Base-by-base conservation (phyloP, 2,888 invertebrate genomes). In the Ganaspis brasiliensis region DNA sequence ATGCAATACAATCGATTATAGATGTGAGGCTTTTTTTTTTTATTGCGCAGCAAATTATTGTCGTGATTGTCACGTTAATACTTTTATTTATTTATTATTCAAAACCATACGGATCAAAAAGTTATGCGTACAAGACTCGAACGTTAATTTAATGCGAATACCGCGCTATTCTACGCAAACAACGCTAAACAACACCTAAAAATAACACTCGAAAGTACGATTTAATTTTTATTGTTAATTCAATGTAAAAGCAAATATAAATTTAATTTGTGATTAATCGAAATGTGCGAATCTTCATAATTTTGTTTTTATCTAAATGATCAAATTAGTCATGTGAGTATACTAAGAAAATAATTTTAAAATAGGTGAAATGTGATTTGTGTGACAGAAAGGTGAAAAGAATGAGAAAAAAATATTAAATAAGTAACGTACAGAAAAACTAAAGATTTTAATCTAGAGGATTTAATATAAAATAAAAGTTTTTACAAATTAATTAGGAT, bases 31-130 rank as follows among this genome's bases (percentile, higher is more conserved):
- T 19, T 49, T 45, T 45, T 45, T 45, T 49, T 49, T 63, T 26
- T 45, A 67, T 67, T 67, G 67, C 67, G 67, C 45, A 67, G 67
- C 63, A 40, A 21, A 67, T 40, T 61, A 61, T 21, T 61, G 61
- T 1, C 61, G 19, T 35, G 61, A 61, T 67, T 24, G 67, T 67
- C 67, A 67, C 26, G 67, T 24, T 67, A 45, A n/a, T 14, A 67
- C 24, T 45, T 67, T 49, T 24, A 67, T 67, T 45, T 67, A 67
- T 67, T 67, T 67, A 67, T 67, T 67, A 67, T 67, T 67, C 67
- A 67, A 67, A 67, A 67, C 67, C 67, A 67, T 67, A 67, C 63
- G 63, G 45, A 49, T 45, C 67, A 67, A 67, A 67, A 67, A 67
- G 45, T 67, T 67, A 67, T 67, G 67, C 67, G 67, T 67, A 67